Evolutionary conservation across 1,140 invertebrate species (phyloP).

Genomic region (Penaeus chinensis): DNA sequence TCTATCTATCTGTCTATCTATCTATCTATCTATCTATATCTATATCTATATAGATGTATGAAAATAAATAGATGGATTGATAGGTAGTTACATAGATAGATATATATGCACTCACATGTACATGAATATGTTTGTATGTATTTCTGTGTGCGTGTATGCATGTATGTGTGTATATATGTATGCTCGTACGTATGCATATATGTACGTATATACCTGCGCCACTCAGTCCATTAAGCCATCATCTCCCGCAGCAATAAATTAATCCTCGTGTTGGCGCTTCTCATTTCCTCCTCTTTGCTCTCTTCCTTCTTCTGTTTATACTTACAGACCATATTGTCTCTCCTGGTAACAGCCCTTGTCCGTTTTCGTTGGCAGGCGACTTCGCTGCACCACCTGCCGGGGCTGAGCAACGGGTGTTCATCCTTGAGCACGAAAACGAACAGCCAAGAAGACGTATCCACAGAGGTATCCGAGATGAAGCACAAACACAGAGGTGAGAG

Average conservation of each 20-base stretch:
- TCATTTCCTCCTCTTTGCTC: neutral
- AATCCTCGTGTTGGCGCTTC: too few relatives aligned
- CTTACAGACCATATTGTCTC: too few relatives aligned
- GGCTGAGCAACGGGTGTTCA: constrained; percentile 53
- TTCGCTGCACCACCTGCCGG: constrained; percentile 48
- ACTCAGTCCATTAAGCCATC: too few relatives aligned
- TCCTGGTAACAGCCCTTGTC: too few relatives aligned
- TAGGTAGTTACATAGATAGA: neutral
- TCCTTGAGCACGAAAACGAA: constrained; percentile 46
- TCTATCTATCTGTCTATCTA: too few relatives aligned
- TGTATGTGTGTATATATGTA: neutral
- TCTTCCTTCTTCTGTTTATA: too few relatives aligned
- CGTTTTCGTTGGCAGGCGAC: constrained; percentile 28
- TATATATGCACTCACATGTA: neutral
- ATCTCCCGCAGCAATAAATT: too few relatives aligned
- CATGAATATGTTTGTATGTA: neutral
- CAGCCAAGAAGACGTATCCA: constrained; percentile 40
- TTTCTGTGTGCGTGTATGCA: neutral
- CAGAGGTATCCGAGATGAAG: constrained; percentile 24
- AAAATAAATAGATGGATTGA: too few relatives aligned
- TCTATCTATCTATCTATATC: too few relatives aligned
- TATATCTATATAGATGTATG: too few relatives aligned
- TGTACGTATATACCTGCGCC: neutral
- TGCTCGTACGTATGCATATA: neutral
- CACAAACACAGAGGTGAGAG: constrained; percentile 37